Conservation (phyloP, 2,888 invertebrate species). For the Ernsta delagoae region DNA sequence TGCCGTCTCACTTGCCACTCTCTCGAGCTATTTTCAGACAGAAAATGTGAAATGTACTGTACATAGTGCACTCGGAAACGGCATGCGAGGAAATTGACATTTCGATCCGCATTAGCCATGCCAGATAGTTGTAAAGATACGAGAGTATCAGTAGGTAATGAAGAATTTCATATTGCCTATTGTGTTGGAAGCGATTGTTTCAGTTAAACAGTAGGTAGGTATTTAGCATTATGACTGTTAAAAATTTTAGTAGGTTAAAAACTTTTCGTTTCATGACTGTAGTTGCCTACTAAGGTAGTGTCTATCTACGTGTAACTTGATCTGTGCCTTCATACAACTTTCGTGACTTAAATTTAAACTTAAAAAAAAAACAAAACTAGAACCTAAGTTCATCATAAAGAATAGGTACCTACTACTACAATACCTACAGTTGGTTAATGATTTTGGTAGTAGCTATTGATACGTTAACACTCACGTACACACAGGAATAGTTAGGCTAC, state of each 20-base stretch:
- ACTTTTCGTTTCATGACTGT: too few species aligned
- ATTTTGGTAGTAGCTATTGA: conserved; percentile 46
- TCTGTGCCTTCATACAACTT: too few species aligned
- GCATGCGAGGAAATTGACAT: conserved; percentile 27
- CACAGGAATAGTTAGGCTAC: conserved; percentile 38
- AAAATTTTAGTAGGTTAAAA: too few species aligned
- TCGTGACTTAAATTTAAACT: too few species aligned
- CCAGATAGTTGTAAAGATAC: conserved; percentile 5
- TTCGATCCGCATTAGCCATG: conserved; percentile 29
- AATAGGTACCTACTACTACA: too few species aligned
- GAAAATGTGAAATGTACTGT: conserved; percentile 42
- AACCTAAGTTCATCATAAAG: too few species aligned
- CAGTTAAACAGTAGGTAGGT: background rate
- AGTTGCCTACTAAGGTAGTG: too few species aligned
- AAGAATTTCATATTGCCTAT: too few species aligned
- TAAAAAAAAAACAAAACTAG: too few species aligned
- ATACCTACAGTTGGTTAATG: too few species aligned
- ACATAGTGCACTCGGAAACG: conserved; percentile 24
- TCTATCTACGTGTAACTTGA: too few species aligned
- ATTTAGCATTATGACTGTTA: conserved; percentile 1
- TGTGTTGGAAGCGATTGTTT: too few species aligned
- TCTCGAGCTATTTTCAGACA: conserved; percentile 70
- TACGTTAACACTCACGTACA: conserved; percentile 66
- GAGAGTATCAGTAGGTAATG: conserved; percentile 3
- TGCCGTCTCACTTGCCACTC: conserved; percentile 79